Percentiles rank a stretch among this genome's conserved stretches.
Evolutionary conservation across 2,888 invertebrate genomes (phyloP).

Genomic region (Steromphala cineraria): DNA sequence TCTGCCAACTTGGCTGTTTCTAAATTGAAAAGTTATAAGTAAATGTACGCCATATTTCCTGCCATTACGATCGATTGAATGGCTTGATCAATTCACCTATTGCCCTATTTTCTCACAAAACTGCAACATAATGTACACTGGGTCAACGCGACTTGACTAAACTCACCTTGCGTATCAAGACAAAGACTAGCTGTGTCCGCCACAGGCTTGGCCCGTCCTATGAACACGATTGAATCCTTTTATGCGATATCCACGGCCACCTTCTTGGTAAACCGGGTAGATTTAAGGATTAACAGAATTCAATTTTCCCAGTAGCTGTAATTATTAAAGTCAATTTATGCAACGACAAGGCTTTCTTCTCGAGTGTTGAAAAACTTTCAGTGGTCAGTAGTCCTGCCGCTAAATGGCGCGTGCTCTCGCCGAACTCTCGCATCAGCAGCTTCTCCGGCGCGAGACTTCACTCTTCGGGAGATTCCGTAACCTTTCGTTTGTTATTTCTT

Average conservation of each 20-base stretch:
- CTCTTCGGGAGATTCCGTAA: slow-evolving; percentile 4
- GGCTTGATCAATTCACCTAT: background rate
- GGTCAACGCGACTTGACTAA: slow-evolving; percentile 6
- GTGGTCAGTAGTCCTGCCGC: slow-evolving; percentile 19
- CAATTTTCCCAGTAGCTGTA: background rate
- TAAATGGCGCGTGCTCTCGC: slow-evolving; percentile 37
- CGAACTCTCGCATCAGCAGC: slow-evolving; percentile 30
- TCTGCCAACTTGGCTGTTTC: slow-evolving; percentile 11
- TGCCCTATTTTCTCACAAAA: background rate
- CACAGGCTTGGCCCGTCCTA: background rate
- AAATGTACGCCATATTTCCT: background rate
- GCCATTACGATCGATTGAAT: background rate
- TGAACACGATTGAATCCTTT: slow-evolving; percentile 13
- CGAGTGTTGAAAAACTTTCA: slow-evolving; percentile 16
- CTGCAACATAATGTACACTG: background rate
- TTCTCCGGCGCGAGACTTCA: slow-evolving; percentile 7
- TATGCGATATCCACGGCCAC: slow-evolving; percentile 2
- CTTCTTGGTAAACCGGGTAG: slow-evolving; percentile 13
- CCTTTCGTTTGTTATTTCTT: background rate
- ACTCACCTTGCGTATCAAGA: slow-evolving; percentile 17
- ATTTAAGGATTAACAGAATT: background rate
- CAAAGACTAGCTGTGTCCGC: slow-evolving; percentile 13
- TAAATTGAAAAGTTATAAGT: slow-evolving; percentile 4
- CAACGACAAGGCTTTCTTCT: slow-evolving; percentile 1
- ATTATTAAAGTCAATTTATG: background rate